A percentile compares a stretch with the other conserved stretches of the same genome.
Conservation (phyloP, 35 echinoderm and acorn worm genomes). For the Heliocidaris erythrogramma region DNA sequence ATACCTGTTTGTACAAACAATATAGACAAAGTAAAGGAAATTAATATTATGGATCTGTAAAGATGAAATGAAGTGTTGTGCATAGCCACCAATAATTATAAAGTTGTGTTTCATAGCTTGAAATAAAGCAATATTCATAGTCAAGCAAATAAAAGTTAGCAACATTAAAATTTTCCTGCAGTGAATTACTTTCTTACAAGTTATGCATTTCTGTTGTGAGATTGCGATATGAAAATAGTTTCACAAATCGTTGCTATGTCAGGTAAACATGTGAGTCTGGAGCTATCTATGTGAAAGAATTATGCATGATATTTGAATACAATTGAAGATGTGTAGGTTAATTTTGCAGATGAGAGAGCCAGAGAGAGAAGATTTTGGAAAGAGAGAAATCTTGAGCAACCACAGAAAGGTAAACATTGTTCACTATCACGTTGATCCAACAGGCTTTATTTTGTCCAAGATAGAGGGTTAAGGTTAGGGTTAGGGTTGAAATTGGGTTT, state of each 20-base stretch:
- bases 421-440: background rate
- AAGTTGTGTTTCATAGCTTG: background rate
- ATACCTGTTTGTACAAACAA: no score
- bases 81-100: no score
- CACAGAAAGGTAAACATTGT: constrained; percentile 29
- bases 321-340: background rate
- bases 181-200: no score
- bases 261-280: background rate
- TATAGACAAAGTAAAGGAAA: no score
- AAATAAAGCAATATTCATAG: background rate
- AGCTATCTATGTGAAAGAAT: background rate
- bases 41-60: no score
- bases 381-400: constrained; percentile 28
- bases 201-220: background rate
- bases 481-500: no score
- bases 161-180: no score
- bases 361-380: constrained; percentile 34
- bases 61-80: no score
- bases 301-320: background rate
- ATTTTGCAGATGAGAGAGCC: constrained; percentile 26
- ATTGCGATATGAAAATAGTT: background rate
- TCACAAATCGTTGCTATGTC: background rate
- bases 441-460: no score
- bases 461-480: no score
- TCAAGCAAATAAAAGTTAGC: background rate